Evolutionary conservation across 2,888 invertebrate genomes (phyloP).

Genomic region (Brassicogethes aeneus): DNA sequence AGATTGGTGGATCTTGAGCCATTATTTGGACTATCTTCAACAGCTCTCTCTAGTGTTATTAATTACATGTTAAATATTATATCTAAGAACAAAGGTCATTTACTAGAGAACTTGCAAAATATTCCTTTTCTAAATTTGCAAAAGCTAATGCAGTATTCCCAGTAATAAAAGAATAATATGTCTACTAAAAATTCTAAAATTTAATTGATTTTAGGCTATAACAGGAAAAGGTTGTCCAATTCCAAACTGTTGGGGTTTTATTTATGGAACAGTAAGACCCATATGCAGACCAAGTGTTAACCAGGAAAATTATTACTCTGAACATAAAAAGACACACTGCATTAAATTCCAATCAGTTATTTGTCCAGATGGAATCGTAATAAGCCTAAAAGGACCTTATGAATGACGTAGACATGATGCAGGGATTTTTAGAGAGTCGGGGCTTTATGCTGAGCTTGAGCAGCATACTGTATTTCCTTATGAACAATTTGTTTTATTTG

Average conservation of each 20-base stretch:
- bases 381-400: constrained; percentile 13
- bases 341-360: constrained; percentile 18
- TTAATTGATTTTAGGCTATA: constrained; percentile 5
- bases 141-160: background rate
- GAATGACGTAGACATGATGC: constrained; percentile 18
- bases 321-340: constrained; percentile 16
- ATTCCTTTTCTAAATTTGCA: background rate
- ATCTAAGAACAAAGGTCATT: background rate
- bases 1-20: background rate
- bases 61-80: background rate
- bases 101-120: background rate
- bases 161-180: too few relatives aligned
- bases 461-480: constrained; percentile 8
- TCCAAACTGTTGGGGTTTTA: constrained; percentile 16
- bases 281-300: constrained; percentile 15
- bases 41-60: background rate
- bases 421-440: constrained; percentile 16
- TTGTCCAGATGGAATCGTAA: constrained; percentile 17
- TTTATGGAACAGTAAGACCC: constrained; percentile 15
- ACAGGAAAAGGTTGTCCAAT: constrained; percentile 11
- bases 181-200: too few relatives aligned
- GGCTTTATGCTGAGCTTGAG: constrained; percentile 14
- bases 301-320: constrained; percentile 16
- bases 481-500: constrained; percentile 14
- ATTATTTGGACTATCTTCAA: background rate